These are phyloP conservation scores for Neocloeon triangulifer DNA, from an alignment of 1,140 invertebrate genomes.

Conservation along the genomic window DNA sequence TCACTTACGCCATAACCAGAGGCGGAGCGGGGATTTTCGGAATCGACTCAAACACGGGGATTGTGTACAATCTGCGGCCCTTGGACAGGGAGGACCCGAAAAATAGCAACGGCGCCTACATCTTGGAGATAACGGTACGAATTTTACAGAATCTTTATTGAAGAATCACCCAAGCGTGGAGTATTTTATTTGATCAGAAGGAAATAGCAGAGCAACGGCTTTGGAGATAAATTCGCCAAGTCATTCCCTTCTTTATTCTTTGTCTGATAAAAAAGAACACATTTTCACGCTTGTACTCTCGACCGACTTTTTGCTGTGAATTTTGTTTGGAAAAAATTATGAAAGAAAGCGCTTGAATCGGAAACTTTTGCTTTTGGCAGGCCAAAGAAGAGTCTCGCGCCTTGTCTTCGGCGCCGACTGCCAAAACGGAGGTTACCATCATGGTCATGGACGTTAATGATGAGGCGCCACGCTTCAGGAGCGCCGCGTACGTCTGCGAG, in stretches of 20 bases:
- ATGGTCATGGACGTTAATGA: slow-evolving; percentile 90
- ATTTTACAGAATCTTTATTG: too few species aligned
- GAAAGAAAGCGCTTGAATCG: slow-evolving; percentile 4
- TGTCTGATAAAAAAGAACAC: too few species aligned
- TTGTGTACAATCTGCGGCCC: slow-evolving; percentile 47
- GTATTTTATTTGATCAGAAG: too few species aligned
- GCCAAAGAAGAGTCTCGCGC: slow-evolving; percentile 37
- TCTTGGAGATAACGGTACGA: slow-evolving; percentile 54
- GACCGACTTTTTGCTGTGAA: slow-evolving; percentile 3
- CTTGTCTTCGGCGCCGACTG: slow-evolving; percentile 40
- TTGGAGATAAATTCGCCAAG: too few species aligned
- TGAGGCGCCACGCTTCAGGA: slow-evolving; percentile 68
- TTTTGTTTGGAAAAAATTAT: too few species aligned
- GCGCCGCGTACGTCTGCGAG: slow-evolving; percentile 56
- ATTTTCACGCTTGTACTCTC: too few species aligned
- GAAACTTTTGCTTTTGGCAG: slow-evolving; percentile 18
- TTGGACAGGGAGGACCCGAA: slow-evolving; percentile 67
- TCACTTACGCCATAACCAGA: slow-evolving; percentile 56
- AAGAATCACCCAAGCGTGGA: too few species aligned
- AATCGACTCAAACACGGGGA: slow-evolving; percentile 57
- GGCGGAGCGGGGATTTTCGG: slow-evolving; percentile 43
- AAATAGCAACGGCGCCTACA: slow-evolving; percentile 61
- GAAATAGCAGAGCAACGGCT: too few species aligned
- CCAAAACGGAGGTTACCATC: slow-evolving; percentile 74
- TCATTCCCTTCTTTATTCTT: too few species aligned